These are phyloP conservation scores for Calidris pygmaea DNA, from an alignment of 2,113 vertebrate species.

Conservation along the genomic window DNA sequence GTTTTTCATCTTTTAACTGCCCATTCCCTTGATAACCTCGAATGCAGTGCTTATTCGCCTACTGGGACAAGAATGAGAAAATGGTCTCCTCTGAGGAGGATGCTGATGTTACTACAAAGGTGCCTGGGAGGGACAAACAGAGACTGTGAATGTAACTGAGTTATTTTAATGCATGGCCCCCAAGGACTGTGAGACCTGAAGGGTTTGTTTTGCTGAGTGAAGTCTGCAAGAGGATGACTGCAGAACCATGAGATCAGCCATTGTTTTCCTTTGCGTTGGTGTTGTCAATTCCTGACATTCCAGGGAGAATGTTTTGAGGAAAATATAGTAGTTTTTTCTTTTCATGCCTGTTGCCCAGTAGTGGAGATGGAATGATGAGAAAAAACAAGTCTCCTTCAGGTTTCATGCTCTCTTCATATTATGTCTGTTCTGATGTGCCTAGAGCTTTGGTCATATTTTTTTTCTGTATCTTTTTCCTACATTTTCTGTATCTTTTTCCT, in stretches of 20 bases:
- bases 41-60: background rate
- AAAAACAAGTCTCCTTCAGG: background rate
- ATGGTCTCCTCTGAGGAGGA: background rate
- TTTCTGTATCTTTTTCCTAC: background rate
- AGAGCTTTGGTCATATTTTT: background rate
- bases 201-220: background rate
- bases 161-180: constrained; percentile 22
- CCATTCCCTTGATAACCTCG: background rate
- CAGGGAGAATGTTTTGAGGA: background rate
- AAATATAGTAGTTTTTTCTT: background rate
- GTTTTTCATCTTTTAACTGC: background rate
- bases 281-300: background rate
- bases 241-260: background rate
- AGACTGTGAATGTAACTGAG: background rate
- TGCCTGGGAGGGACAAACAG: background rate
- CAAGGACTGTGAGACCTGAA: constrained; percentile 4
- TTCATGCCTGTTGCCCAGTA: background rate
- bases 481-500: background rate
- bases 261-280: background rate
- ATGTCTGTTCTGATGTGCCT: background rate
- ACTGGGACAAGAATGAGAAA: background rate
- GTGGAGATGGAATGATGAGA: background rate
- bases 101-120: background rate
- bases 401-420: background rate
- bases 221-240: background rate